Evolutionary conservation across 1,140 invertebrate species (phyloP), one percentile per base, ranked within the genome.

Genomic region (Lethrus apterus): DNA sequence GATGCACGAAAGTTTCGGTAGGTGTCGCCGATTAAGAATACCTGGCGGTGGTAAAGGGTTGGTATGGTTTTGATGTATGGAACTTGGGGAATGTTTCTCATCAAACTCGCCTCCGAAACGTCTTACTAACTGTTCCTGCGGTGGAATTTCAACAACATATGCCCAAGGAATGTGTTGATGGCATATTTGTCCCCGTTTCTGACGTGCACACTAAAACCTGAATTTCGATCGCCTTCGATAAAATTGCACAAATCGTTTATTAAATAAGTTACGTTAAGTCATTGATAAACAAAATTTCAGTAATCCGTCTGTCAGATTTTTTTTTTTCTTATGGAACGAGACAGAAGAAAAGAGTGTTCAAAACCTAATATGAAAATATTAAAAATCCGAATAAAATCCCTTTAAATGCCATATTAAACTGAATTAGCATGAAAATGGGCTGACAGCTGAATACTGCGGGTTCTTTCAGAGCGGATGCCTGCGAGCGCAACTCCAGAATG

Each of bases 361-460:
- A 29, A n/a, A 14, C 46, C 48, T 62, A 62, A 60, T 62, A 60
- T 57, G 55, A 59, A 59, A 59, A 62, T 62, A 60, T 62, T 60
- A 60, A 62, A 60, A 62, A 62, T 58, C 57, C 48, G 30, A 51
- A 47, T 50, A 49, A 57, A 56, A 58, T 58, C 57, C 57, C 51
- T 60, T 59, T 53, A 50, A 60, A 49, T 43, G 52, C 46, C 57
- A 54, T 60, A 60, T 58, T 59, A 62, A 54, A 52, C 30, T 50
- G 54, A 55, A 60, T 62, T 62, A 62, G 50, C 60, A 62, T 62
- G 56, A 62, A 62, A 62, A 62, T 60, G 57, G 46, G 59, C 54
- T 60, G 60, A 62, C 60, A 62, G 60, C 51, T 62, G 60, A 62
- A 62, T 62, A 48, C 58, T 43, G 21, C 35, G 17, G 44, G 49